These are phyloP conservation scores for Accipiter cooperii DNA, from an alignment of 2,113 vertebrate genomes.

Conservation along the genomic window DNA sequence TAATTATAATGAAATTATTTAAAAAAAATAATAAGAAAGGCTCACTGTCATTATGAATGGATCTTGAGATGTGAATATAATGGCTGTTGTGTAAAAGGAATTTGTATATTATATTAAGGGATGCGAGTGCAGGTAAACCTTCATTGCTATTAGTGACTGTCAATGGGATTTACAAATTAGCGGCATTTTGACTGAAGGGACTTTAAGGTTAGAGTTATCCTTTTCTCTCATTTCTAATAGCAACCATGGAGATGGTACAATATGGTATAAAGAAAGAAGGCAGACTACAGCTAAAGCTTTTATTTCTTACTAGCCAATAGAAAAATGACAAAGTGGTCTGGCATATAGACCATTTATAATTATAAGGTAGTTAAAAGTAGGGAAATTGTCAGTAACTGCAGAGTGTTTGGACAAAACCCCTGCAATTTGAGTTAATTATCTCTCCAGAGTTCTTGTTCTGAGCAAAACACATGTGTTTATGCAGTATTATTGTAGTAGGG, in stretches of 20 bases:
- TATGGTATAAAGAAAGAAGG: not conserved
- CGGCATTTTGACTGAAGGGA: not conserved
- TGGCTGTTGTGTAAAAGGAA: not conserved
- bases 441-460: conserved; percentile 31
- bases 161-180: not conserved
- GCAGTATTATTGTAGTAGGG: not conserved
- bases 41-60: not conserved
- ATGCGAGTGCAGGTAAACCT: fast-evolving
- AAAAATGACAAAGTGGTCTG: conserved; percentile 17
- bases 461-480: conserved; percentile 31
- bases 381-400: conserved; percentile 47
- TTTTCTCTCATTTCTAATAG: not conserved
- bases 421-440: conserved; percentile 60
- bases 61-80: not conserved
- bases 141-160: not conserved
- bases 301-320: conserved; percentile 19
- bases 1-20: not conserved
- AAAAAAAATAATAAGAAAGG: not conserved
- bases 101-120: not conserved
- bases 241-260: not conserved
- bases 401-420: conserved; percentile 39
- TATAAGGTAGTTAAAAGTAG: conserved; percentile 44
- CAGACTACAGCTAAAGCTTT: conserved; percentile 9
- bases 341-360: conserved; percentile 33
- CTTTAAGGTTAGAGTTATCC: not conserved